These are phyloP conservation scores for Patiria miniata DNA, from an alignment of 35 echinoderm and acorn worm species.

Conservation along the genomic window DNA sequence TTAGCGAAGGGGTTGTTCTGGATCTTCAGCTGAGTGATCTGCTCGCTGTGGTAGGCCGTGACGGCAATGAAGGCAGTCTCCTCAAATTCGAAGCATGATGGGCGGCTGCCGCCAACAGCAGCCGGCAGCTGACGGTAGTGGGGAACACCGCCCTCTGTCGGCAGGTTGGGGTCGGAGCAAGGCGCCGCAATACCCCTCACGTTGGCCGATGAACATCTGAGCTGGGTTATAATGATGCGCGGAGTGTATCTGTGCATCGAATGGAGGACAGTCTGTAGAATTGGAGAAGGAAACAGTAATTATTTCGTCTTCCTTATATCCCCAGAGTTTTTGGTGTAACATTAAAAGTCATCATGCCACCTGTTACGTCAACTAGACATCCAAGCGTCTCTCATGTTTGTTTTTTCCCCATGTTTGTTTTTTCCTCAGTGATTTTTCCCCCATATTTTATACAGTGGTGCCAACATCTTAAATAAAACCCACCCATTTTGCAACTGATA, in stretches of 20 bases:
- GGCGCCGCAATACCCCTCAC: neutral
- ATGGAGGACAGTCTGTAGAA: conserved; percentile 78
- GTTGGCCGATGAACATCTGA: neutral
- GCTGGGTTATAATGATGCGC: conserved; percentile 43
- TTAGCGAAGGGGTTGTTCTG: conserved; percentile 97
- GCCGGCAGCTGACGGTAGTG: neutral
- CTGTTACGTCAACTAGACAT: too few species aligned
- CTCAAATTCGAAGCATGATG: conserved; percentile 41
- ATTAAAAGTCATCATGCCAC: too few species aligned
- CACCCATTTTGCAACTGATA: too few species aligned
- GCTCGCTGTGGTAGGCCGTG: conserved; percentile 92
- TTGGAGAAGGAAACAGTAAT: neutral
- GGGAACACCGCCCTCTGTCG: neutral
- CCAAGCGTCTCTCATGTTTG: too few species aligned
- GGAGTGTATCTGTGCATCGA: conserved; percentile 96
- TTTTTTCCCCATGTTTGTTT: too few species aligned
- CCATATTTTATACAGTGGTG: too few species aligned
- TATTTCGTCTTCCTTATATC: too few species aligned
- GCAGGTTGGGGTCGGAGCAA: neutral
- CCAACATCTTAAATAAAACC: too few species aligned
- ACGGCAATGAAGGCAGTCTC: conserved; percentile 83
- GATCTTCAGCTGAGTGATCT: conserved; percentile 94
- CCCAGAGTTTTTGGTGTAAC: too few species aligned
- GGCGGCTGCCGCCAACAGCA: neutral
- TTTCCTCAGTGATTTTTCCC: too few species aligned